Conservation (phyloP, 2,888 invertebrate species). For the Petrolisthes cinctipes region DNA sequence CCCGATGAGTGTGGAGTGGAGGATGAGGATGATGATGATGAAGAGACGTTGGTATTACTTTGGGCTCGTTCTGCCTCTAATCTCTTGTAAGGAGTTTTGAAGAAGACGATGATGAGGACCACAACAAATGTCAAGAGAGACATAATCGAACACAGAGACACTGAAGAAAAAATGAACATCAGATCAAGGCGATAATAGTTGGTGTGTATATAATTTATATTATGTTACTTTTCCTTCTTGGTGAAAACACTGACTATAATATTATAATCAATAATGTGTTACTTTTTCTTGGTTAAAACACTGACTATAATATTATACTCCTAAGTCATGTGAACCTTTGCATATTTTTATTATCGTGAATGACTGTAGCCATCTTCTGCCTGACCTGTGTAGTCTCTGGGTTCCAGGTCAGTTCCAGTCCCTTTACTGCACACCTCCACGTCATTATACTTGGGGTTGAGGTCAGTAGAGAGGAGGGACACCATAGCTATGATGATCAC, state of each 20-base stretch:
- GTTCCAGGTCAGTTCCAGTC: constrained; percentile 19
- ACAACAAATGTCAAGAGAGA: constrained; percentile 32
- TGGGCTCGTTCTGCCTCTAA: constrained; percentile 45
- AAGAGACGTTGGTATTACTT: constrained; percentile 4
- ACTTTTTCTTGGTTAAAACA: neutral
- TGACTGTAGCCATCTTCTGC: no score
- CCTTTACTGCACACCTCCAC: constrained; percentile 44
- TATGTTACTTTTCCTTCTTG: neutral
- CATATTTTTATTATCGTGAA: no score
- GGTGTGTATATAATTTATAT: neutral
- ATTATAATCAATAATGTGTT: neutral
- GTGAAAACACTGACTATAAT: neutral
- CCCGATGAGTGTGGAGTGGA: constrained; percentile 28
- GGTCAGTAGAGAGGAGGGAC: constrained; percentile 17
- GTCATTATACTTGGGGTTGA: constrained; percentile 13
- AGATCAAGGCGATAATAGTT: neutral
- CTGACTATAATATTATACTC: no score
- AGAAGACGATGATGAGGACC: constrained; percentile 50
- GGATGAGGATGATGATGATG: constrained; percentile 14
- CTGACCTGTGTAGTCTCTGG: constrained; percentile 57
- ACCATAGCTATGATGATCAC: constrained; percentile 52
- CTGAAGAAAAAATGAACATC: constrained; percentile 22
- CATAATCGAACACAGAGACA: constrained; percentile 55
- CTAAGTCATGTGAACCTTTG: no score
- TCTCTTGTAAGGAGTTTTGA: constrained; percentile 60